Evolutionary conservation across 2,888 invertebrate species (phyloP), one percentile per base, ranked within the genome.

Genomic region (Diabrotica balteata): DNA sequence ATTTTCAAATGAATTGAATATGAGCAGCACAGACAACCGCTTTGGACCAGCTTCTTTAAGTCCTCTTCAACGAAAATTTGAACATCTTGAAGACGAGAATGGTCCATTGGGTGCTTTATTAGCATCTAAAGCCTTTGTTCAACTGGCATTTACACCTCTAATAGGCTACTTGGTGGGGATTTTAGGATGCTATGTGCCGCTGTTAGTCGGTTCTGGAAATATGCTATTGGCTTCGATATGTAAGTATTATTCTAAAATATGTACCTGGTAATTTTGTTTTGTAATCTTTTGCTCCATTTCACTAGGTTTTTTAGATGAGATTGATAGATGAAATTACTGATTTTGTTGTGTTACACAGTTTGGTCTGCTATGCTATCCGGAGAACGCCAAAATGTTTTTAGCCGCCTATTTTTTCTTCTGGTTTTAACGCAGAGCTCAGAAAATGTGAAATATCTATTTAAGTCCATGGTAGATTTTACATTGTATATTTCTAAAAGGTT

Each of bases 41-140:
- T 65, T 75, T 8, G 80, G 79, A 10, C 78, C 79, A 17, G 75
- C 79, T 49, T 83, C 83, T 1, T 71, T 84, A 17, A 84, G 84
- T 68, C 83, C 83, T n/a, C 72, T 84, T 22, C 84, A 84, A 72
- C 71, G 82, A 67, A 84, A 83, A 80, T 84, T 76, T 67, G 82
- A 83, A 74, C 74, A 77, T 22, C 68, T 88, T 57, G 87, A 86
- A 67, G 85, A 87, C 69, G 90, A 91, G 77, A 91, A 90, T 78
- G 90, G 90, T 6, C 87, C 89, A 67, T 87, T 92, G 57, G 91
- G 91, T 11, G 83, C 91, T 49, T 81, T 92, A 61, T 82, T 92
- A 61, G 91, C 93, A 47, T 92, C 93, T 62, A 93, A 94, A 84
- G 93, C 94, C 32, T 84, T 94, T 69, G 90, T 94, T 6, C 94